Evolutionary conservation across 1,140 invertebrate genomes (phyloP).

Genomic region (Drosophila parabipectinata): DNA sequence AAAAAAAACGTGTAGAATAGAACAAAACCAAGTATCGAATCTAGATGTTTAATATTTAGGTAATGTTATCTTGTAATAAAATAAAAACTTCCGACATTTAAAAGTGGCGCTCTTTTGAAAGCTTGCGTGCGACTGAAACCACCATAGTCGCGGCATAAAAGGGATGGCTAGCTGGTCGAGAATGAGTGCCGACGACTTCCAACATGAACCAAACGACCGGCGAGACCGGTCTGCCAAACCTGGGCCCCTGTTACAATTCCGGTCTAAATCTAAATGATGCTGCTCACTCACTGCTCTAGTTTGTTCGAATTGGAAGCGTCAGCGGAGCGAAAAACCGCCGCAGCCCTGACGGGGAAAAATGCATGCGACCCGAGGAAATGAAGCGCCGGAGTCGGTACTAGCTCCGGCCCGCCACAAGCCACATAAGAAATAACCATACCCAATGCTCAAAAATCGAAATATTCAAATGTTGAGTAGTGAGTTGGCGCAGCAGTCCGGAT

Average conservation of each 20-base stretch:
- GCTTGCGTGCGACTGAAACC: not conserved
- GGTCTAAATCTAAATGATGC: conserved; percentile 84
- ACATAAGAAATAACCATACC: not conserved
- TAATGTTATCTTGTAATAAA: not conserved
- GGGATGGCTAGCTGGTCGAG: conserved; percentile 14
- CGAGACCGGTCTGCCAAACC: conserved; percentile 5
- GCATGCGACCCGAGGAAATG: conserved; percentile 9
- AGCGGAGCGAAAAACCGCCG: conserved; percentile 28
- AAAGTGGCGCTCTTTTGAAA: not conserved
- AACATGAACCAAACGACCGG: conserved; percentile 23
- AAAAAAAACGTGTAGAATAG: no score
- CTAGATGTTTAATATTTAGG: no score
- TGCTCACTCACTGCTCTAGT: conserved; percentile 79
- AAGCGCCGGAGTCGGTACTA: conserved; percentile 30
- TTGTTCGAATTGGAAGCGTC: conserved; percentile 62
- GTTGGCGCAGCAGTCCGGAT: not conserved
- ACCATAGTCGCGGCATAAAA: not conserved
- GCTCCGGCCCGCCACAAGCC: not conserved
- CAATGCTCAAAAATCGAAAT: not conserved
- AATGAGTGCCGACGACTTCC: conserved; percentile 8
- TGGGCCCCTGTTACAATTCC: conserved; percentile 81
- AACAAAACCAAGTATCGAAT: no score
- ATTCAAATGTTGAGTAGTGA: conserved; percentile 21
- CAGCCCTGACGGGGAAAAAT: conserved; percentile 9
- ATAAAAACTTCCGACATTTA: not conserved